A percentile compares a stretch with the other conserved stretches of the same genome.
Evolutionary conservation across 2,113 vertebrate species (phyloP).

Genomic region (Phodopus roborovskii): DNA sequence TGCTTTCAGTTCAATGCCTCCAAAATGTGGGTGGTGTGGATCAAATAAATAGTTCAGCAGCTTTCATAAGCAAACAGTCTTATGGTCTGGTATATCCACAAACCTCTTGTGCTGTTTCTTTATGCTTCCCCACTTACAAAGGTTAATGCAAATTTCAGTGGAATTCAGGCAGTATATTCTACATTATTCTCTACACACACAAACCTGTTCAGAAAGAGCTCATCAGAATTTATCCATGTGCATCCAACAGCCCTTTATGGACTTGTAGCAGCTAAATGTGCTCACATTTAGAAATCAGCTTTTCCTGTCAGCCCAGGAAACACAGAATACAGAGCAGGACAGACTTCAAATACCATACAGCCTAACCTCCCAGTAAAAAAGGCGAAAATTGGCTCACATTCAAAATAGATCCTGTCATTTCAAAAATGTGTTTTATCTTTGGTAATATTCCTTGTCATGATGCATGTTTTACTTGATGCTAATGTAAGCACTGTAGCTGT

Average conservation of each 20-base stretch:
- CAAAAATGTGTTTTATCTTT: constrained; percentile 27
- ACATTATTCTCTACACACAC: constrained; percentile 71
- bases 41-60: constrained; percentile 84
- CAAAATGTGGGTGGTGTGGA: constrained; percentile 79
- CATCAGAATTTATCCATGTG: constrained; percentile 74
- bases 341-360: background rate
- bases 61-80: constrained; percentile 83
- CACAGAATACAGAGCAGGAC: background rate
- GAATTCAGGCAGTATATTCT: constrained; percentile 77
- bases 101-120: constrained; percentile 77
- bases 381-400: constrained; percentile 3
- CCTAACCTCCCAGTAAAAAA: background rate
- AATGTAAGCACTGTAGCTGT: background rate
- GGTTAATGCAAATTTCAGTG: constrained; percentile 82
- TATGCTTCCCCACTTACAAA: constrained; percentile 81
- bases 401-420: constrained; percentile 31
- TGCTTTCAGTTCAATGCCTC: constrained; percentile 79
- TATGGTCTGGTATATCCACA: constrained; percentile 76
- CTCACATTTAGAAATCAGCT: constrained; percentile 57
- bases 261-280: constrained; percentile 66
- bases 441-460: background rate
- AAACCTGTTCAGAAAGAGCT: constrained; percentile 71
- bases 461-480: constrained; percentile 41
- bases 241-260: constrained; percentile 68
- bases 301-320: constrained; percentile 33